Conservation (phyloP, 2,888 invertebrate species). For the Phanerotoma sp. region DNA sequence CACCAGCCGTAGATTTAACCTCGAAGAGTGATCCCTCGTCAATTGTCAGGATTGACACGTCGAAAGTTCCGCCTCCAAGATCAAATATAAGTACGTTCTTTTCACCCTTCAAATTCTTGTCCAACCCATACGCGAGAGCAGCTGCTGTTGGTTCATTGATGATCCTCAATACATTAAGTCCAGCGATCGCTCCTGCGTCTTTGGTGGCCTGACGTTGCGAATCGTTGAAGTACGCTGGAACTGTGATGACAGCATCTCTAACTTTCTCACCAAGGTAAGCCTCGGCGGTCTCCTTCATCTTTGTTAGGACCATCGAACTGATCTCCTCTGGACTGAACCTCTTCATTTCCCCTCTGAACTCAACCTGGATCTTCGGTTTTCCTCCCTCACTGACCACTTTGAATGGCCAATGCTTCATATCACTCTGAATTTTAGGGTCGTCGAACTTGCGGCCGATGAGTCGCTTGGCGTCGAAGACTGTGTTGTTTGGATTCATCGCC, state of each 20-base stretch:
- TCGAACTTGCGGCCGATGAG: slow-evolving; percentile 60
- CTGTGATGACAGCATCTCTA: slow-evolving; percentile 75
- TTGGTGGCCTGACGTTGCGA: slow-evolving; percentile 69
- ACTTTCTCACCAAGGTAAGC: slow-evolving; percentile 68
- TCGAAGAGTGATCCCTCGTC: slow-evolving; percentile 75
- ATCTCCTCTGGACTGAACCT: slow-evolving; percentile 70
- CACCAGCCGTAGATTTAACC: slow-evolving; percentile 79
- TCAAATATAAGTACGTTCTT: slow-evolving; percentile 67
- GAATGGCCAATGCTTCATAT: slow-evolving; percentile 84
- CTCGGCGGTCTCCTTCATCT: slow-evolving; percentile 70
- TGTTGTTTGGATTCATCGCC: slow-evolving; percentile 72
- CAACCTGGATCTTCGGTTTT: slow-evolving; percentile 70
- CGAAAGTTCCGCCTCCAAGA: slow-evolving; percentile 62
- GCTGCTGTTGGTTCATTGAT: slow-evolving; percentile 66
- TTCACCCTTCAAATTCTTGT: slow-evolving; percentile 67
- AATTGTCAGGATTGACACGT: slow-evolving; percentile 80
- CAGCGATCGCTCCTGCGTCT: slow-evolving; percentile 68
- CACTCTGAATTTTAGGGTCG: slow-evolving; percentile 67
- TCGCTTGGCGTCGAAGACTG: slow-evolving; percentile 68
- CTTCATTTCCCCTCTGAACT: slow-evolving; percentile 65
- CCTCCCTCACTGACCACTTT: slow-evolving; percentile 66
- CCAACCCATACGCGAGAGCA: slow-evolving; percentile 70
- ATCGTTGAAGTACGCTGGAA: slow-evolving; percentile 77
- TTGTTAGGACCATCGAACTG: slow-evolving; percentile 67
- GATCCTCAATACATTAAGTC: slow-evolving; percentile 67